Percentiles rank a stretch among this genome's conserved stretches.
Conservation (phyloP, 2,797 vertebrate species). For the Tokudaia tokunoshimensis region DNA sequence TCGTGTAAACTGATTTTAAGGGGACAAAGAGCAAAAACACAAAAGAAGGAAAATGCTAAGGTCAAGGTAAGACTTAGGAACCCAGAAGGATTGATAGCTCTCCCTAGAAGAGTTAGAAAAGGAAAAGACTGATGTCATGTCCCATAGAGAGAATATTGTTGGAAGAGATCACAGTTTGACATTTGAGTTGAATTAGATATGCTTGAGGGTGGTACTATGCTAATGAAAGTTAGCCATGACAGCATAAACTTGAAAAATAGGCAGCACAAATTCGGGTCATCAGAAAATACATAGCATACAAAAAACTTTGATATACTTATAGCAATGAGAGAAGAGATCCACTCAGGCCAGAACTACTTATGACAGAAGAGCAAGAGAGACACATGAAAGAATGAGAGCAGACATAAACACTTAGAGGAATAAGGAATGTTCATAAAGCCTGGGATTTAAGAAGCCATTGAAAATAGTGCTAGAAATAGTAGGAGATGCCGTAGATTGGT, state of each 20-base stretch:
- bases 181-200: neutral
- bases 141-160: neutral
- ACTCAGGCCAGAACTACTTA: neutral
- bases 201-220: neutral
- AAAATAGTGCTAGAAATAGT: neutral
- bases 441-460: neutral
- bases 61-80: neutral
- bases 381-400: neutral
- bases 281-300: constrained; percentile 7
- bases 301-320: neutral
- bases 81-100: neutral
- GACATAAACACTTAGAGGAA: neutral
- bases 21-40: neutral
- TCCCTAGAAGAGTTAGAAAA: neutral
- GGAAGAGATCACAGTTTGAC: neutral
- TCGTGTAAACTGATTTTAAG: neutral
- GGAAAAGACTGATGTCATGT: neutral
- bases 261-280: neutral
- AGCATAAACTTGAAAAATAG: constrained; percentile 8
- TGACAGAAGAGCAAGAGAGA: neutral
- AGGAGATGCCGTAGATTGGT: neutral
- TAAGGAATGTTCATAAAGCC: neutral
- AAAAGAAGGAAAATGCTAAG: neutral
- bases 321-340: neutral
- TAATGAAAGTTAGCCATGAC: constrained; percentile 21